Conservation (phyloP, 2,113 vertebrate species). For the Anarrhichthys ocellatus region DNA sequence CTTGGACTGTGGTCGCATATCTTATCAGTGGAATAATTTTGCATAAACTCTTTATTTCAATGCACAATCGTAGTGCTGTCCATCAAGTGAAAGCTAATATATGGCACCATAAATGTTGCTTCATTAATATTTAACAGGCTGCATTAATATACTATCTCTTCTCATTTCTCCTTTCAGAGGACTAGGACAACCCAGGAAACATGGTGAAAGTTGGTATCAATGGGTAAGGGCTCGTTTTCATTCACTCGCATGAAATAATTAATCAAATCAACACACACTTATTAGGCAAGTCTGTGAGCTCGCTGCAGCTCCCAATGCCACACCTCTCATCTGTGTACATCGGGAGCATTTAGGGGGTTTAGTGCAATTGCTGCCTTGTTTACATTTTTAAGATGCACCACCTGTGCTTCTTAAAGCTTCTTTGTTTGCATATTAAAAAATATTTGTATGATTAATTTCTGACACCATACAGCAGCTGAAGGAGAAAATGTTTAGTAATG, state of each 20-base stretch:
- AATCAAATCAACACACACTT: not conserved
- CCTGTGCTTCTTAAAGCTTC: not conserved
- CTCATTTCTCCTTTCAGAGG: conserved; percentile 69
- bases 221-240: conserved; percentile 76
- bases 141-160: not conserved
- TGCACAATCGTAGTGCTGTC: not conserved
- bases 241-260: not conserved
- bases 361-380: not conserved
- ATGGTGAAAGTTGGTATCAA: conserved; percentile 88
- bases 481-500: conserved; percentile 1
- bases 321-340: conserved; percentile 9
- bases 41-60: conserved; percentile 12
- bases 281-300: not conserved
- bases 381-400: not conserved
- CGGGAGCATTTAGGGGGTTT: not conserved
- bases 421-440: not conserved
- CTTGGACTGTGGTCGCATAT: not conserved
- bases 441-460: not conserved
- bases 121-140: not conserved
- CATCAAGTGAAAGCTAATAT: conserved; percentile 1
- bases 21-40: conserved; percentile 14
- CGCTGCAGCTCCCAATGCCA: conserved; percentile 7
- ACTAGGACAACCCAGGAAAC: conserved; percentile 79
- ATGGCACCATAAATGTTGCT: not conserved
- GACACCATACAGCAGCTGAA: not conserved